phyloP scores from a whole-genome alignment of 2,888 invertebrate species.

The Agonopterix heracliana region DNA sequence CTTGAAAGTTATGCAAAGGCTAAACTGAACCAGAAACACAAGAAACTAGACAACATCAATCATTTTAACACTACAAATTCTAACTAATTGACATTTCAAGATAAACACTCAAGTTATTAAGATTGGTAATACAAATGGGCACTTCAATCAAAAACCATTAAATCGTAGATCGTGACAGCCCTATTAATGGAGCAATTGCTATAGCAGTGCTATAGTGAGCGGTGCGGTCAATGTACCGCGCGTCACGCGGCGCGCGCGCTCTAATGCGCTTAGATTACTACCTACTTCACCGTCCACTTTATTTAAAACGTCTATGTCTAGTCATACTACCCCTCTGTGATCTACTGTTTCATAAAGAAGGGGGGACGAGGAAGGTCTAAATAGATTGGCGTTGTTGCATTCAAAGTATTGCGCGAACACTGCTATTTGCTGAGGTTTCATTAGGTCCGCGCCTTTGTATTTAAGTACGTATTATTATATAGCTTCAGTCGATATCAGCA shows the following conservation, averaged over 20 bases:
- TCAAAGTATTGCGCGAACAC: constrained; percentile 52
- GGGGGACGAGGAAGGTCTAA: constrained; percentile 25
- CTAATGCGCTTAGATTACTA: constrained; percentile 71
- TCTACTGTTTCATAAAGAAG: not conserved
- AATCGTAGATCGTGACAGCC: constrained; percentile 35
- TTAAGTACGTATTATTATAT: not conserved
- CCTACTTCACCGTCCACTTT: constrained; percentile 46
- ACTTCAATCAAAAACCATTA: constrained; percentile 5
- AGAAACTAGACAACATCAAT: no score
- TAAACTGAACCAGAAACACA: no score
- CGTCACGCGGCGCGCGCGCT: constrained; percentile 67
- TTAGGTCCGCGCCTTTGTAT: constrained; percentile 2
- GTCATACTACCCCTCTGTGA: constrained; percentile 10
- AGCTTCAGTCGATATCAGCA: not conserved
- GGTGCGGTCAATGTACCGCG: constrained; percentile 64
- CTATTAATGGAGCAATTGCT: constrained; percentile 62
- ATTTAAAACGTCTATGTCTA: constrained; percentile 26
- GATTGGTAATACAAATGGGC: constrained; percentile 1
- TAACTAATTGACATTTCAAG: no score
- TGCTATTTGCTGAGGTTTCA: constrained; percentile 58
- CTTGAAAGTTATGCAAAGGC: no score
- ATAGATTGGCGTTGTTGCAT: constrained; percentile 32
- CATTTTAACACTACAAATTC: no score
- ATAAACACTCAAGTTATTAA: not conserved
- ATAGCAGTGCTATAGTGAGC: constrained; percentile 34